Evolutionary conservation across 2,113 vertebrate genomes (phyloP), one percentile per base, ranked within the genome.

Genomic region (Ceyx melanurus): DNA sequence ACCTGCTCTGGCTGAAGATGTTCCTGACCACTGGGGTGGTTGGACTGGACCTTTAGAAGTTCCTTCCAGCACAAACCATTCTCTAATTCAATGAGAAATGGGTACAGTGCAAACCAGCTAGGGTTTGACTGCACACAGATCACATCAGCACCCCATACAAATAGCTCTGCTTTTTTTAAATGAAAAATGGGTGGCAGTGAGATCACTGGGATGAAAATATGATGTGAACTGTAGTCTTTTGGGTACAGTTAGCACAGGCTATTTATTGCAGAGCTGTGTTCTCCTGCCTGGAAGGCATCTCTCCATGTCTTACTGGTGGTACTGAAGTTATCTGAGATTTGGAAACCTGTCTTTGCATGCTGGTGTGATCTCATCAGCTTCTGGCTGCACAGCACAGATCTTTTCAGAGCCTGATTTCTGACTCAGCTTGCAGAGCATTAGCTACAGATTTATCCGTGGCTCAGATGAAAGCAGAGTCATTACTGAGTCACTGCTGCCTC

Each of bases 401-500:
- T 77, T 54, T n/a, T 83, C 48, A 84, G 79, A 75, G 35, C 31
- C 15, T 81, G 70, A 19, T 79, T 95, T 94, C 70, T 90, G 81
- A 90, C 37, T 90, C 77, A 89, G 46, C 77, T 92, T 76, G 51
- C 81, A 82, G 11, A 80, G 89, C 75, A 82, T 82, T 92, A 92
- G 74, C 66, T 76, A 68, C 78, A 80, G 67, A 81, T 95, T 92
- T 77, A 77, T 93, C 61, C 86, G 43, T 70, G 78, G 28, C 78
- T 94, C 40, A 54, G 45, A 82, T 2, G 13, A 82, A 87, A 76
- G 68, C 66, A 61, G 51, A 56, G 56, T 82, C 58, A 53, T 80
- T 77, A 77, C 43, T 80, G 93, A 95, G 82, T 96, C 93, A 95
- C 67, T 77, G 42, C 48, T 88, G 82, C 56, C 50, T 73, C 75